These are phyloP conservation scores for Lepidocolaptes lacrymiger DNA, from an alignment of 2,797 vertebrate genomes.

Conservation along the genomic window DNA sequence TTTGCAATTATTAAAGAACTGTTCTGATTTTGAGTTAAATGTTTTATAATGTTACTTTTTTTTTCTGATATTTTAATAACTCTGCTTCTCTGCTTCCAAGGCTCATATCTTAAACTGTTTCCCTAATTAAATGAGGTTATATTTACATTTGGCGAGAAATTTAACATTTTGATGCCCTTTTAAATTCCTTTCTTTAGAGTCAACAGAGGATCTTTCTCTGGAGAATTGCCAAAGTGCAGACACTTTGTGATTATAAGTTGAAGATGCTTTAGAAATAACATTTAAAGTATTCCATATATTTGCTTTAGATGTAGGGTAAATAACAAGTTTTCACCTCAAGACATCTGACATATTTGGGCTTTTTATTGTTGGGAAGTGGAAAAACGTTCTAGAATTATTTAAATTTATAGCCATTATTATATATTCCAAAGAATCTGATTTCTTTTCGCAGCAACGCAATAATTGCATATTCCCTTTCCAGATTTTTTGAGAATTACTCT, in stretches of 20 bases:
- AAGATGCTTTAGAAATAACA: conserved; percentile 27
- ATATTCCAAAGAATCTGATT: background rate
- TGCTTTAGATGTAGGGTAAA: background rate
- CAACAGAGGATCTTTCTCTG: background rate
- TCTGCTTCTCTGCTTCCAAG: background rate
- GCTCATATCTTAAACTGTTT: background rate
- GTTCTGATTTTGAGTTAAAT: conserved; percentile 70
- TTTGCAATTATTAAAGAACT: conserved; percentile 64
- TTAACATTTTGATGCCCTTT: conserved; percentile 49
- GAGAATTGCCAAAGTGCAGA: background rate
- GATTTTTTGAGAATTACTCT: background rate
- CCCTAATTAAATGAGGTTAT: conserved; percentile 20
- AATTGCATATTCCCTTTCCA: background rate
- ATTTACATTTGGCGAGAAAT: conserved; percentile 34
- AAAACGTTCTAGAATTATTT: background rate
- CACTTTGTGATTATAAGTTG: background rate
- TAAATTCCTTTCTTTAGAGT: background rate
- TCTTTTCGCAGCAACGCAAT: background rate
- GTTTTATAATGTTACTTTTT: conserved; percentile 18
- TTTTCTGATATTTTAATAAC: background rate
- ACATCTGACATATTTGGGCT: background rate
- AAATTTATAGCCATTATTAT: background rate
- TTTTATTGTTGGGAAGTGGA: background rate
- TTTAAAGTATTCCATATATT: background rate
- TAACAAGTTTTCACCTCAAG: background rate